These are phyloP conservation scores for Neopipo cinnamomea DNA, from an alignment of 2,113 vertebrate genomes.

Conservation along the genomic window DNA sequence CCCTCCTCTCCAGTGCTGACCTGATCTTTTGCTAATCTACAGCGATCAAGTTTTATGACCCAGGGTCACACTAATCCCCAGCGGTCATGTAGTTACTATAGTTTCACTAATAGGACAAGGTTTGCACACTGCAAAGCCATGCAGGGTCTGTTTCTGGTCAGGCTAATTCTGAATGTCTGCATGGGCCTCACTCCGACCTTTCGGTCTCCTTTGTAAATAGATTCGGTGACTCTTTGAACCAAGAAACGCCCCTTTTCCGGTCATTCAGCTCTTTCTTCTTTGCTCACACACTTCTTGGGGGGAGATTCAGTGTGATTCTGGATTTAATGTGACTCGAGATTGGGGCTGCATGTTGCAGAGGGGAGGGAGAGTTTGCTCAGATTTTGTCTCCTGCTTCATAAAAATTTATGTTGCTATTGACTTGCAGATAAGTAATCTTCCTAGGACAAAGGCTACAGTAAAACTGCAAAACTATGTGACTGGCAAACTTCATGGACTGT, in stretches of 20 bases:
- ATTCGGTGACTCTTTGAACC: conserved; percentile 17
- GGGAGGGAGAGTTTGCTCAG: not conserved
- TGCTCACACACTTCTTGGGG: rapidly evolving
- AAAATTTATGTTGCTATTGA: not conserved
- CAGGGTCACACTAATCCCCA: conserved; percentile 40
- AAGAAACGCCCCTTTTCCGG: not conserved
- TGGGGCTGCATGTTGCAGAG: not conserved
- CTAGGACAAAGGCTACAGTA: not conserved
- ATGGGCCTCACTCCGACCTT: not conserved
- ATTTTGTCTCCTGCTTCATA: not conserved
- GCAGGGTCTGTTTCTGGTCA: not conserved
- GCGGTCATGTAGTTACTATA: conserved; percentile 57
- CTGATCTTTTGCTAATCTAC: conserved; percentile 42
- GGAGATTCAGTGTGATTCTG: not conserved
- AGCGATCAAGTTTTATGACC: conserved; percentile 44
- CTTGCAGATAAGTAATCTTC: not conserved
- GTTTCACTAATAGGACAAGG: conserved; percentile 44
- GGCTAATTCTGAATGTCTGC: not conserved
- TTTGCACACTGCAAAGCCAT: not conserved
- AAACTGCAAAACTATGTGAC: not conserved
- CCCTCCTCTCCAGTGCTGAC: not conserved
- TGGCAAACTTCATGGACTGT: not conserved
- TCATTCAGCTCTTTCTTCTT: conserved; percentile 1
- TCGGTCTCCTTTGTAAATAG: not conserved
- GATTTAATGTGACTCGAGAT: not conserved